These are phyloP conservation scores for Eupithecia insigniata DNA, from an alignment of 2,888 invertebrate species.

Conservation along the genomic window DNA sequence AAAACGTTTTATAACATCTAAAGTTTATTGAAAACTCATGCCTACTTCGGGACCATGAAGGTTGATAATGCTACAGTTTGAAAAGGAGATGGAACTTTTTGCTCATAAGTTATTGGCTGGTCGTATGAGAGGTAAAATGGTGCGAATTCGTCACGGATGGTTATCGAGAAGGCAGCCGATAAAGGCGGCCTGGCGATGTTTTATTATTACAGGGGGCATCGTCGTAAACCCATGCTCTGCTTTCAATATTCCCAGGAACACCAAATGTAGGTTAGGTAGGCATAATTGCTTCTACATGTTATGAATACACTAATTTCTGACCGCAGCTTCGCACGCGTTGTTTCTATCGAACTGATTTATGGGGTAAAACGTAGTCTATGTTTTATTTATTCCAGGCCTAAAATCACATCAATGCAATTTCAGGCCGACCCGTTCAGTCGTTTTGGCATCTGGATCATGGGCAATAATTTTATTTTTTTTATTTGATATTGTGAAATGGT, in stretches of 20 bases:
- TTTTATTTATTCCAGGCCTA: too few relatives aligned
- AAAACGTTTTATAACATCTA: slow-evolving; percentile 9
- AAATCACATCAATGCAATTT: too few relatives aligned
- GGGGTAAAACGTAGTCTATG: too few relatives aligned
- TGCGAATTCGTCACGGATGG: slow-evolving; percentile 83
- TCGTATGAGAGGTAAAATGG: slow-evolving; percentile 58
- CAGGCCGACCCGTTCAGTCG: too few relatives aligned
- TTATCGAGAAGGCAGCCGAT: slow-evolving; percentile 81
- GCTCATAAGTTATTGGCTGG: slow-evolving; percentile 40
- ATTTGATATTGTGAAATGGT: too few relatives aligned
- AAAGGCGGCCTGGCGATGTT: slow-evolving; percentile 78
- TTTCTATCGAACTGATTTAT: too few relatives aligned
- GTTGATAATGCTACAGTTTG: background rate
- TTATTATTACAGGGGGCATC: slow-evolving; percentile 70
- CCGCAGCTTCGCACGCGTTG: too few relatives aligned
- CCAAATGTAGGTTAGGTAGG: slow-evolving; percentile 9
- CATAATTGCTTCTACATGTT: slow-evolving; percentile 24
- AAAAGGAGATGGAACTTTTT: slow-evolving; percentile 12
- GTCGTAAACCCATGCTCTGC: slow-evolving; percentile 68
- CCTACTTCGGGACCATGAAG: background rate
- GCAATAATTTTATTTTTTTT: too few relatives aligned
- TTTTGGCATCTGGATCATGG: too few relatives aligned
- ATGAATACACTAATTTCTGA: too few relatives aligned
- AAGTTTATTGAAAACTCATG: background rate
- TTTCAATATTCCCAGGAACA: slow-evolving; percentile 57